Base-by-base conservation (phyloP, 2,113 vertebrate species). In the Australoheros scitulus region DNA sequence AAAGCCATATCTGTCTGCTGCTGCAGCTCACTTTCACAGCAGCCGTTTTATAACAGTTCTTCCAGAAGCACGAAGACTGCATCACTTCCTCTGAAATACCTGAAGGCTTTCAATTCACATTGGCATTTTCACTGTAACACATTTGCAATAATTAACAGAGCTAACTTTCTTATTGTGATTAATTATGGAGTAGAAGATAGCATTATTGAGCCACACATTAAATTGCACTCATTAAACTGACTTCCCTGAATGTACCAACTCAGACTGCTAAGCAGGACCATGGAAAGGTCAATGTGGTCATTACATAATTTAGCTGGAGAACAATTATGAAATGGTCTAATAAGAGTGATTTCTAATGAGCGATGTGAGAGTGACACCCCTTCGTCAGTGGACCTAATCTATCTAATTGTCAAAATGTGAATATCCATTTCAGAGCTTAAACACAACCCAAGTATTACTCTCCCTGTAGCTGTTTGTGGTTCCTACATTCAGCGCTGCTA, bases 141-240 rank as follows among this genome's bases (percentile, higher is more conserved):
- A 89, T 94, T 91, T 86, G 81, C 88, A 89, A 92, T 93, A 89
- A 94, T 94, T 93, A 94, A 92, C 93, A 85, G 82, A 83, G 90
- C 87, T 86, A 93, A 91, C 79, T 89, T 90, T 93, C 91, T 92
- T 86, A 91, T 91, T 90, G 81, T 88, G 87, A 91, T 94, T 91
- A 92, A 93, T 93, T 91, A 91, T 90, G 57, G 83, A 92, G 79
- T 36, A 59, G 82, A 83, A 64, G 87, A 91, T 89, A 84, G 88
- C 61, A 76, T 90, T 93, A 91, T 93, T 90, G 87, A 92, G 90
- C 77, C 77, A 59, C 83, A 87, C 81, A 85, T 92, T 88, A 85
- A 89, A 93, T 65, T 82, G 80, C 74, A 59, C 85, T 90, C 90
- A 91, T 92, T 91, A 91, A 91, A 88, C 61, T 79, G 80, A 83